A percentile compares a stretch with the other conserved stretches of the same genome.
Conservation (phyloP, 2,888 invertebrate species). For the Ophion ellenae region DNA sequence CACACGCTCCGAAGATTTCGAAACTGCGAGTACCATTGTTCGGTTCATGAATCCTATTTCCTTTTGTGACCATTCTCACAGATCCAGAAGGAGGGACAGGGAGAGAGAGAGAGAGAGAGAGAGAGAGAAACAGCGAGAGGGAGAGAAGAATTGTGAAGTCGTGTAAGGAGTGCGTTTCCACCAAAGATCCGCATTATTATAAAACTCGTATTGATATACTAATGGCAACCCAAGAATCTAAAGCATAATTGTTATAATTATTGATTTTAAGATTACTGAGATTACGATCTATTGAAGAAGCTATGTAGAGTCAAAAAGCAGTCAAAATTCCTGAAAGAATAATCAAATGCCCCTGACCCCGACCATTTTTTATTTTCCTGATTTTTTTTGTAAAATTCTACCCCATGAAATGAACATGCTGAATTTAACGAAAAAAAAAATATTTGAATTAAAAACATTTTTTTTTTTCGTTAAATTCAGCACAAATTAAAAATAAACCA, state of each 20-base stretch:
- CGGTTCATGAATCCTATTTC: constrained; percentile 79
- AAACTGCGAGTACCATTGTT: constrained; percentile 77
- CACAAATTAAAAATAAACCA: no score
- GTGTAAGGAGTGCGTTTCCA: constrained; percentile 51
- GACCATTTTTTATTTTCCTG: no score
- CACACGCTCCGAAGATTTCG: constrained; percentile 72
- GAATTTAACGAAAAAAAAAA: no score
- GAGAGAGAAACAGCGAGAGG: constrained; percentile 4
- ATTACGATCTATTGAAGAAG: no score
- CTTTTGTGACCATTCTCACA: constrained; percentile 80
- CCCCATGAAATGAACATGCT: no score
- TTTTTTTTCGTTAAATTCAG: no score
- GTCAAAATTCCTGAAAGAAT: no score
- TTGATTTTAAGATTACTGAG: no score
- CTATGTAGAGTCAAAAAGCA: no score
- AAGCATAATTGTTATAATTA: background rate
- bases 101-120: constrained; percentile 13
- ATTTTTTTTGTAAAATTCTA: no score
- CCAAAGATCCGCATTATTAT: background rate
- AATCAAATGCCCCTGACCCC: no score
- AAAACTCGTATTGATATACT: background rate
- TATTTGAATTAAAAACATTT: no score
- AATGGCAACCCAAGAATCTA: background rate
- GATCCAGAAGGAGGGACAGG: constrained; percentile 50
- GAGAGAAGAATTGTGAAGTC: constrained; percentile 53